phyloP scores from a whole-genome alignment of 2,797 vertebrate genomes.

The Fistularia commersonii region DNA sequence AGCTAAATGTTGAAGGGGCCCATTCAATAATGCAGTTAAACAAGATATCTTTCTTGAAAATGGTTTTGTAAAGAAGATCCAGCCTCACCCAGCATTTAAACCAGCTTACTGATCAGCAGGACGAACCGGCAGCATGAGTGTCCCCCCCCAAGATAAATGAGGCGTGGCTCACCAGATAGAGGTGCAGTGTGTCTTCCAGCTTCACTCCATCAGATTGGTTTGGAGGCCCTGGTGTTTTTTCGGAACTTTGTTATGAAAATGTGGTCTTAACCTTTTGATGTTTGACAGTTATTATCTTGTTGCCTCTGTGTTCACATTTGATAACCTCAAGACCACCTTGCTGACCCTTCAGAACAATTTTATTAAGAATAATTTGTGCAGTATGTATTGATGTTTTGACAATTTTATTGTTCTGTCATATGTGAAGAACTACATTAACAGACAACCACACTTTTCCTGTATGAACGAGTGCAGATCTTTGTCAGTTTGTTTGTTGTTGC shows the following conservation, averaged over 20 bases:
- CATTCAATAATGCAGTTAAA: constrained; percentile 12
- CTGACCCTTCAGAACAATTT: too few species aligned
- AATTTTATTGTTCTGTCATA: too few species aligned
- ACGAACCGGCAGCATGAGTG: constrained; percentile 13
- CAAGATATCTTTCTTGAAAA: constrained; percentile 14
- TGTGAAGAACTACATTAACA: too few species aligned
- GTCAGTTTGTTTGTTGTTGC: not conserved
- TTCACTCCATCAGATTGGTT: constrained; percentile 2
- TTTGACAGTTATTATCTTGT: too few species aligned
- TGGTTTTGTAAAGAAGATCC: constrained; percentile 9
- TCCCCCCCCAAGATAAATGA: constrained; percentile 66
- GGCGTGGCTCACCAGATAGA: constrained; percentile 46
- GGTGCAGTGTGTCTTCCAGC: constrained; percentile 1
- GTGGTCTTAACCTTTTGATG: too few species aligned
- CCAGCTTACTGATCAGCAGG: constrained; percentile 19
- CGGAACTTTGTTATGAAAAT: too few species aligned
- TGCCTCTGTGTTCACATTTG: too few species aligned
- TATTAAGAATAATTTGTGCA: too few species aligned
- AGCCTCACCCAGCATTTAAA: constrained; percentile 10
- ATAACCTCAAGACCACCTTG: too few species aligned
- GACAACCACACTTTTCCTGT: too few species aligned
- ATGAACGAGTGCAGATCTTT: not conserved
- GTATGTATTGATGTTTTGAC: too few species aligned
- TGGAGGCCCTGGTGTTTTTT: not conserved
- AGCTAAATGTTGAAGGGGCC: not conserved